Conservation (phyloP, 2,113 vertebrate genomes). For the Dicrurus megarhynchus region DNA sequence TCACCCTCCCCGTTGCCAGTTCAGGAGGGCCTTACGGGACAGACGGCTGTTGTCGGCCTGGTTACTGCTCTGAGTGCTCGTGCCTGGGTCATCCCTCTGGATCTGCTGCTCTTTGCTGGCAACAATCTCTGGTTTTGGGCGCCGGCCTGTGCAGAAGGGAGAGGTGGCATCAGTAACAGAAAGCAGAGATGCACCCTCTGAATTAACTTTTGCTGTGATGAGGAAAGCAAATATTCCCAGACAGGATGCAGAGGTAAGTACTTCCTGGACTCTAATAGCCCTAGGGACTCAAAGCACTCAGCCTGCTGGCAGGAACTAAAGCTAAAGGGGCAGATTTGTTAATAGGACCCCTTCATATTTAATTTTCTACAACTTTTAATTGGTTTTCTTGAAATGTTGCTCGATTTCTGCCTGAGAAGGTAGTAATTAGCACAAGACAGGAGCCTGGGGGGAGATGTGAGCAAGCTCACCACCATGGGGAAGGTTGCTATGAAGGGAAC, state of each 20-base stretch:
- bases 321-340: neutral
- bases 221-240: neutral
- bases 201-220: neutral
- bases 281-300: neutral
- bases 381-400: neutral
- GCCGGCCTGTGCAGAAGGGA: conserved; percentile 66
- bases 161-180: neutral
- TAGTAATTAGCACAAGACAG: neutral
- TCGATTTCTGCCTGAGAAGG: neutral
- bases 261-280: neutral
- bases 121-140: conserved; percentile 79
- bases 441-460: neutral
- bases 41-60: conserved; percentile 75
- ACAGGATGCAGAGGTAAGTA: accelerated
- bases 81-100: conserved; percentile 78
- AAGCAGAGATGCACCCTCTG: neutral
- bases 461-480: neutral
- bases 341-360: neutral
- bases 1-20: neutral
- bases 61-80: conserved; percentile 73
- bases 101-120: conserved; percentile 80
- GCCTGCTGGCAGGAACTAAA: neutral
- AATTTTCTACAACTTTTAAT: neutral
- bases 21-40: conserved; percentile 71
- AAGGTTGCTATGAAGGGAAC: neutral